A percentile compares a stretch with the other conserved stretches of the same genome.
Evolutionary conservation across 2,888 invertebrate species (phyloP).

Genomic region (Drosophila trichaetosa): DNA sequence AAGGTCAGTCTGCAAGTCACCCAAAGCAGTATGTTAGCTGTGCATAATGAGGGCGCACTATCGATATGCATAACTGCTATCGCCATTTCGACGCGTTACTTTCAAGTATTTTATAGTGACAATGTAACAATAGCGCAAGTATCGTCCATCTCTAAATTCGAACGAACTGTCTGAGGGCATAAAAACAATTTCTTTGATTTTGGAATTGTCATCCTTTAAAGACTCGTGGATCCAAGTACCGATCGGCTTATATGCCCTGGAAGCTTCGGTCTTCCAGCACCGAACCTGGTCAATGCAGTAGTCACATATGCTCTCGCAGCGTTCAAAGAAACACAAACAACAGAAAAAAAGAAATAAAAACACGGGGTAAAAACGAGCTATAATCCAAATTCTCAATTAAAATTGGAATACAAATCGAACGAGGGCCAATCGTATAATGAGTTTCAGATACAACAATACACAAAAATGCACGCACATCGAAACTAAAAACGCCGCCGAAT

Average conservation of each 20-base stretch:
- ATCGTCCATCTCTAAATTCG: slow-evolving; percentile 48
- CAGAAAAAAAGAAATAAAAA: slow-evolving; percentile 2
- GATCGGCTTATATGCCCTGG: slow-evolving; percentile 33
- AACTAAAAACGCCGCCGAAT: slow-evolving; percentile 55
- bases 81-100: too few species aligned
- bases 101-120: slow-evolving; percentile 37
- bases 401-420: slow-evolving; percentile 30
- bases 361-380: slow-evolving; percentile 2
- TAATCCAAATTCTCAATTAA: slow-evolving; percentile 72
- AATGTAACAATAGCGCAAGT: slow-evolving; percentile 20
- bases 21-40: not conserved
- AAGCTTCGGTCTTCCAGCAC: slow-evolving; percentile 47
- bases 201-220: slow-evolving; percentile 31
- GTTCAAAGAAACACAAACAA: slow-evolving; percentile 30
- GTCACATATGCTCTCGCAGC: slow-evolving; percentile 21
- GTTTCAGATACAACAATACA: slow-evolving; percentile 54
- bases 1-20: not conserved
- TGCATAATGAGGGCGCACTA: not conserved
- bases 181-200: slow-evolving; percentile 47
- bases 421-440: slow-evolving; percentile 56
- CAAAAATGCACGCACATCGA: slow-evolving; percentile 67
- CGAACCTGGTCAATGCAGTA: slow-evolving; percentile 35
- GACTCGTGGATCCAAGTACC: slow-evolving; percentile 15
- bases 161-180: slow-evolving; percentile 42
- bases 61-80: not conserved